A percentile compares a stretch with the other conserved stretches of the same genome.
Conservation (phyloP, 1,140 invertebrate species). For the Leptonema lineaticorne region DNA sequence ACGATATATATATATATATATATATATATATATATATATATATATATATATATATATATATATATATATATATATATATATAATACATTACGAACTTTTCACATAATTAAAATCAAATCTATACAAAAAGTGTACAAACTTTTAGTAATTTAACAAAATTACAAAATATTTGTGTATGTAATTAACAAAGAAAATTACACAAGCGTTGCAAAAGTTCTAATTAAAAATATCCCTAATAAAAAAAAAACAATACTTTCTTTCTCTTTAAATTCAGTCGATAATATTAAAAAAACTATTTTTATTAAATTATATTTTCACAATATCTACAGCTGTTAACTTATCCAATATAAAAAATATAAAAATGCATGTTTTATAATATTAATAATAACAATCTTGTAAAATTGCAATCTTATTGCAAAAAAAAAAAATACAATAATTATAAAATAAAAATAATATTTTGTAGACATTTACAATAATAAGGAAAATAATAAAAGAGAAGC, state of each 20-base stretch:
- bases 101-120: neutral
- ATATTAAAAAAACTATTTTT: no score
- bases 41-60: no score
- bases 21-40: no score
- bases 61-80: no score
- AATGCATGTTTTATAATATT: neutral
- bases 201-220: neutral
- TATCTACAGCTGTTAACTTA: neutral
- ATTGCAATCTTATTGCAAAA: conserved; percentile 1
- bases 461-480: conserved; percentile 8
- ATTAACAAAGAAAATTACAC: neutral
- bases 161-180: neutral
- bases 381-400: conserved; percentile 6
- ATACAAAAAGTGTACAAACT: neutral
- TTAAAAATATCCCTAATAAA: no score
- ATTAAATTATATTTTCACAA: conserved; percentile 5
- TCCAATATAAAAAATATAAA: neutral
- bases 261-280: neutral
- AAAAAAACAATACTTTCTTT: no score
- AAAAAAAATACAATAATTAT: neutral
- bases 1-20: no score
- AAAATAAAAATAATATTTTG: conserved; percentile 15
- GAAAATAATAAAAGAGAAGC: conserved; percentile 6
- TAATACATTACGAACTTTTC: no score
- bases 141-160: neutral